phyloP scores from a whole-genome alignment of 2,797 vertebrate species.

The Takifugu rubripes region DNA sequence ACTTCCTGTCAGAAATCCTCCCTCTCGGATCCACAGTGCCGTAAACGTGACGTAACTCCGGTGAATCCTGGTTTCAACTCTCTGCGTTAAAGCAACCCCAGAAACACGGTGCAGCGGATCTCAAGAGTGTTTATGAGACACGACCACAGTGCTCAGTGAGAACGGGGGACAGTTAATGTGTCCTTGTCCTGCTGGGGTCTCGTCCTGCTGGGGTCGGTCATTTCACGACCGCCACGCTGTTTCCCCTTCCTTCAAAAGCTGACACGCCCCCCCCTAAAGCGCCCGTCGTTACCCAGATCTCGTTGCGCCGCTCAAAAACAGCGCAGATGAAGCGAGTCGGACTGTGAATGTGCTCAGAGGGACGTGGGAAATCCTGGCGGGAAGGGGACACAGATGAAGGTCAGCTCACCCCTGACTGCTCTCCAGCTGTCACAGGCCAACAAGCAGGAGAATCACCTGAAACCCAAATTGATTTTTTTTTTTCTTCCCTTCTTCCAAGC shows the following conservation, averaged over 20 bases:
- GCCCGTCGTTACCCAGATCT: constrained; percentile 16
- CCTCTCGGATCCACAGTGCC: constrained; percentile 7
- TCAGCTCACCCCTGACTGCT: constrained; percentile 47
- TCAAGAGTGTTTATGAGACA: constrained; percentile 28
- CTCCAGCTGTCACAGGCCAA: constrained; percentile 63
- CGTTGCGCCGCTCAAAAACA: neutral
- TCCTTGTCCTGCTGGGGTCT: constrained; percentile 8
- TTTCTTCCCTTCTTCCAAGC: constrained; percentile 11
- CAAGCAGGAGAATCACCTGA: constrained; percentile 66
- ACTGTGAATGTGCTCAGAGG: constrained; percentile 34
- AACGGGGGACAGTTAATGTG: constrained; percentile 8
- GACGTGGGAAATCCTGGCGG: constrained; percentile 32
- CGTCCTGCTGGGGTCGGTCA: constrained; percentile 26
- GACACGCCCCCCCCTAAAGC: neutral
- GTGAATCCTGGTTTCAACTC: constrained; percentile 15
- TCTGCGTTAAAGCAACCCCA: constrained; percentile 16
- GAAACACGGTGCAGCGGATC: constrained; percentile 28
- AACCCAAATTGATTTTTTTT: constrained; percentile 72
- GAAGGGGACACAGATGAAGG: constrained; percentile 61
- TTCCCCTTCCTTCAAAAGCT: neutral
- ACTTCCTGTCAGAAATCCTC: too few relatives aligned
- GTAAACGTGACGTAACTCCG: constrained; percentile 29
- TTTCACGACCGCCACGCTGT: constrained; percentile 6
- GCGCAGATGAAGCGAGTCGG: constrained; percentile 38
- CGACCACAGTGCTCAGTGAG: constrained; percentile 5